Conservation (phyloP, 2,888 invertebrate species). For the Drosophila eohydei region DNA sequence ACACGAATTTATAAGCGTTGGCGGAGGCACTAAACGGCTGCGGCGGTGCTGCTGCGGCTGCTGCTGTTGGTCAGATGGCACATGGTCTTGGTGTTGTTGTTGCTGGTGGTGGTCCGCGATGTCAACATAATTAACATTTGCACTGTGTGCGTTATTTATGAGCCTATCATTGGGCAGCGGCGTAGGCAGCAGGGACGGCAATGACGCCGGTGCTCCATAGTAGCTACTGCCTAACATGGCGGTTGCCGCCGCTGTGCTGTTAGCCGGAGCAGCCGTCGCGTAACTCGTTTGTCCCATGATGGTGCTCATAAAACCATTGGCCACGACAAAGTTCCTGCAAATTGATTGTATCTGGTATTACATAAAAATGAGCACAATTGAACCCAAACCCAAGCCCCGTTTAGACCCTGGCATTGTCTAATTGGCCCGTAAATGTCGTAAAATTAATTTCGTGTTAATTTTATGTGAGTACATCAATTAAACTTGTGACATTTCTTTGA, state of each 20-base stretch:
- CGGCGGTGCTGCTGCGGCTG: conserved; percentile 38
- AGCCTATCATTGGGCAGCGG: conserved; percentile 57
- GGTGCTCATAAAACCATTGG: conserved; percentile 87
- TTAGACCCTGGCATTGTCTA: conserved; percentile 46
- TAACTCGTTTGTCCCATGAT: conserved; percentile 84
- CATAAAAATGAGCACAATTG: conserved; percentile 40
- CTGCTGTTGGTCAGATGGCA: conserved; percentile 35
- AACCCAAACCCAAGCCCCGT: background rate
- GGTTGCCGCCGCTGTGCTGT: conserved; percentile 28
- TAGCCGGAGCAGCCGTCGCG: conserved; percentile 62
- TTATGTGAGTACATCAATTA: conserved; percentile 80
- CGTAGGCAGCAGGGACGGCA: conserved; percentile 77
- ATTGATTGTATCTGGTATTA: conserved; percentile 69
- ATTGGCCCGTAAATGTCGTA: conserved; percentile 81
- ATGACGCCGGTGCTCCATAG: conserved; percentile 84
- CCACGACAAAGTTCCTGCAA: conserved; percentile 87
- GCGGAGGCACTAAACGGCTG: conserved; percentile 52
- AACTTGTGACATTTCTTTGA: conserved; percentile 73
- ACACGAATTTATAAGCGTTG: conserved; percentile 78
- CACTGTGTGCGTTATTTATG: conserved; percentile 54
- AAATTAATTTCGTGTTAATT: conserved; percentile 84
- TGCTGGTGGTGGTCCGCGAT: conserved; percentile 54
- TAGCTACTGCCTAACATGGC: conserved; percentile 52
- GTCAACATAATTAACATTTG: conserved; percentile 71
- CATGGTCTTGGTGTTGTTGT: conserved; percentile 20